Conservation (phyloP, 2,797 vertebrate species). For the Sebastes steindachneri region DNA sequence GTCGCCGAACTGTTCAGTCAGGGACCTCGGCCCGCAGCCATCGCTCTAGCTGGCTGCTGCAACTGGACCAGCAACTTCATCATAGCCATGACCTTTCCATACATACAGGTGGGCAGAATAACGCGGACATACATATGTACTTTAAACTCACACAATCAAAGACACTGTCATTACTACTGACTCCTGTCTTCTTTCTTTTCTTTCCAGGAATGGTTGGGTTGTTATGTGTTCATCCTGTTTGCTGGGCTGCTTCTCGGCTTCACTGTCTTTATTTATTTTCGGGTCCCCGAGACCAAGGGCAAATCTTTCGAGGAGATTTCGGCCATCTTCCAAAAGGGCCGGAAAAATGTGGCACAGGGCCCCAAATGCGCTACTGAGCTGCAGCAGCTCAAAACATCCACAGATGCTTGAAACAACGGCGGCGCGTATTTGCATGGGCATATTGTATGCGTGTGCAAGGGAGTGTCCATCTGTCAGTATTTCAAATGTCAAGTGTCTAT, state of each 20-base stretch:
- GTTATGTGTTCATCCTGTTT: constrained; percentile 92
- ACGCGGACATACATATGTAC: neutral
- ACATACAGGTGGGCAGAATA: constrained; percentile 85
- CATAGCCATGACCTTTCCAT: constrained; percentile 92
- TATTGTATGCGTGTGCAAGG: neutral
- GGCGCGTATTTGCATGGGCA: neutral
- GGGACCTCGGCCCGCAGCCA: constrained; percentile 92
- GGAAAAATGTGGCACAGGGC: neutral
- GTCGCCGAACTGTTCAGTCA: constrained; percentile 98
- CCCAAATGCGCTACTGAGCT: constrained; percentile 81
- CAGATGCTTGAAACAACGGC: constrained; percentile 79
- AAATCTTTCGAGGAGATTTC: constrained; percentile 94
- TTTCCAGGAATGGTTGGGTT: constrained; percentile 83
- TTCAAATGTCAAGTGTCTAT: neutral
- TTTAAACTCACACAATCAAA: neutral
- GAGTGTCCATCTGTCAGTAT: neutral
- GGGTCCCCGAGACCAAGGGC: constrained; percentile 96
- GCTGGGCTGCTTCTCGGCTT: constrained; percentile 87
- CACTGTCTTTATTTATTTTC: constrained; percentile 88
- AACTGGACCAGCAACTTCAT: constrained; percentile 98
- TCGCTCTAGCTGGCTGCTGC: constrained; percentile 91
- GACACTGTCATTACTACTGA: neutral
- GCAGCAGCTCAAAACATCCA: constrained; percentile 82
- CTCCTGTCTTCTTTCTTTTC: neutral
- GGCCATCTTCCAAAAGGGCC: constrained; percentile 86